Percentiles rank a stretch among this genome's conserved stretches.
phyloP scores from a whole-genome alignment of 2,888 invertebrate genomes.

The Suillia variegata region DNA sequence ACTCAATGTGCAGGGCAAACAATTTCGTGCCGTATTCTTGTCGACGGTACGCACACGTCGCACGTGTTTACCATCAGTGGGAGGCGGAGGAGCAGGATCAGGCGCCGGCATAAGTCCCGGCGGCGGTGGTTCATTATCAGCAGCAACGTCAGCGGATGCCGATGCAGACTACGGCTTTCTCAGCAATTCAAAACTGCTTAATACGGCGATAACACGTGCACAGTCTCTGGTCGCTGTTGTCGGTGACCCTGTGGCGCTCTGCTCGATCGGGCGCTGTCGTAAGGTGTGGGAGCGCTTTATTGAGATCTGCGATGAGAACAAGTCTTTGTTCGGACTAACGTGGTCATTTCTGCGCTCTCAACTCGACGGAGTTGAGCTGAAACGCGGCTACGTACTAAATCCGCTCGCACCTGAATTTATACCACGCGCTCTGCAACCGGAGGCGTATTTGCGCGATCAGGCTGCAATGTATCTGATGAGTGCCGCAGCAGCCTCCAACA shows the following conservation, averaged over 20 bases:
- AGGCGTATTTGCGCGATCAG: slow-evolving; percentile 62
- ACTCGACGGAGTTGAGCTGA: slow-evolving; percentile 75
- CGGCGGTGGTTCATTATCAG: slow-evolving; percentile 40
- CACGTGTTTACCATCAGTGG: slow-evolving; percentile 66
- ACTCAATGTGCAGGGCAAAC: slow-evolving; percentile 85
- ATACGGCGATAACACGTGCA: slow-evolving; percentile 82
- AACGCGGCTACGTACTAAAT: slow-evolving; percentile 78
- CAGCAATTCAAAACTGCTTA: slow-evolving; percentile 79
- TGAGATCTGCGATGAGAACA: slow-evolving; percentile 72
- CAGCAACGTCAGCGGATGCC: slow-evolving; percentile 55
- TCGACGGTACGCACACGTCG: slow-evolving; percentile 76
- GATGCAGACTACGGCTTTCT: slow-evolving; percentile 80
- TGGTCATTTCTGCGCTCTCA: slow-evolving; percentile 72
- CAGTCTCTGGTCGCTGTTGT: slow-evolving; percentile 83
- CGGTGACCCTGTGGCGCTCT: slow-evolving; percentile 82
- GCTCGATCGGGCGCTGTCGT: slow-evolving; percentile 79
- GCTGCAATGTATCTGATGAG: slow-evolving; percentile 53
- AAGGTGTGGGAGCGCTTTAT: slow-evolving; percentile 82
- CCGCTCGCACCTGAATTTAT: slow-evolving; percentile 82
- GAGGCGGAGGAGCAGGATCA: slow-evolving; percentile 19
- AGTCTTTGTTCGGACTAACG: slow-evolving; percentile 74
- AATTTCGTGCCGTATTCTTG: slow-evolving; percentile 81
- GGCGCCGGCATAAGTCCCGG: slow-evolving; percentile 32
- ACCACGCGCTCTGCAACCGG: slow-evolving; percentile 66
- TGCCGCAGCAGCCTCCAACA: slow-evolving; percentile 24